Conservation (phyloP, 2,113 vertebrate genomes). For the Porphyrio hochstetteri region DNA sequence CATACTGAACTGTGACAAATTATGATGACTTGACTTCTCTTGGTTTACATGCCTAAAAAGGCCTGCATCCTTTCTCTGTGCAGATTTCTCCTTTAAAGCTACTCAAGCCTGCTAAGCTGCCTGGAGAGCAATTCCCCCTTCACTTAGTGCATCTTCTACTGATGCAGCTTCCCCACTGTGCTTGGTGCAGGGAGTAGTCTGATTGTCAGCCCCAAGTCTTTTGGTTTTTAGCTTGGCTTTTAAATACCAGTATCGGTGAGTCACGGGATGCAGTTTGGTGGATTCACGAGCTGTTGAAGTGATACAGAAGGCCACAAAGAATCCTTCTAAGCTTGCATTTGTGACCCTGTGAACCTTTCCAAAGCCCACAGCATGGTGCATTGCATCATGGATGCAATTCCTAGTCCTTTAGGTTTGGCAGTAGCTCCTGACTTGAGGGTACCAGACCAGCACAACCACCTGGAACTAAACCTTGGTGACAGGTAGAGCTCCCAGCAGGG, state of each 20-base stretch:
- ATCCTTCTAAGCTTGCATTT: neutral
- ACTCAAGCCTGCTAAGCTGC: neutral
- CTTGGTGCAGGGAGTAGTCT: neutral
- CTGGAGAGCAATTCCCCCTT: neutral
- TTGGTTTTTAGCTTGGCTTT: neutral
- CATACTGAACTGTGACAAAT: neutral
- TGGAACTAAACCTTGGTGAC: constrained; percentile 45
- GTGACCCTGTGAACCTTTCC: neutral
- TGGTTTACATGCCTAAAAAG: neutral
- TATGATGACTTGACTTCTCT: neutral
- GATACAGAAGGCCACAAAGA: neutral
- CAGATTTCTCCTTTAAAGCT: neutral
- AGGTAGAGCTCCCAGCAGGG: neutral
- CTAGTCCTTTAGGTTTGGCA: neutral
- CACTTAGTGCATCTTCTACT: neutral
- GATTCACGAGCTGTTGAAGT: neutral
- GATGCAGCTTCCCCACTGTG: neutral
- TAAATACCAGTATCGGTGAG: neutral
- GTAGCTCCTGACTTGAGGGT: neutral
- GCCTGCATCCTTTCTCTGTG: neutral
- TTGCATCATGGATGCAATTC: rapidly evolving
- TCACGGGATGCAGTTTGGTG: neutral
- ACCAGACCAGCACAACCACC: neutral
- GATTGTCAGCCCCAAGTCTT: neutral
- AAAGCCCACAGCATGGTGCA: rapidly evolving